Percentiles rank a stretch among this genome's conserved stretches.
phyloP scores from a whole-genome alignment of 2,113 vertebrate species.

The Indicator maculatus region DNA sequence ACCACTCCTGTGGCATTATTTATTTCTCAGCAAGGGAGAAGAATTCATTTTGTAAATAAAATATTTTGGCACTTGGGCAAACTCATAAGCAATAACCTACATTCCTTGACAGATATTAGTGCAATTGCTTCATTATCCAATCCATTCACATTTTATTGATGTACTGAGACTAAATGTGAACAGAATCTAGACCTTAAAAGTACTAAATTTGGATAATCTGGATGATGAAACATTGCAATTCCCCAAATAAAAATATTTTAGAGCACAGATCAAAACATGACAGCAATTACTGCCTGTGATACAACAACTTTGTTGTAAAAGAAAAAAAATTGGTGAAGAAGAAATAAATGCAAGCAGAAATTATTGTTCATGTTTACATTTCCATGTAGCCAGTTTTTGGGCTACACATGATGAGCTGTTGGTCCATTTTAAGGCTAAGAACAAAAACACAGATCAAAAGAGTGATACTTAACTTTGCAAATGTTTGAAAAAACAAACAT shows the following conservation, averaged over 20 bases:
- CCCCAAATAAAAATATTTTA: conserved; percentile 46
- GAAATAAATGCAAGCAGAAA: not conserved
- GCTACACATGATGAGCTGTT: not conserved
- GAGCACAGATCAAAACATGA: conserved; percentile 40
- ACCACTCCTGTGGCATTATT: not conserved
- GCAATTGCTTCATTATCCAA: conserved; percentile 68
- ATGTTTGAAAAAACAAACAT: not conserved
- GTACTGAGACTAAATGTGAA: conserved; percentile 64
- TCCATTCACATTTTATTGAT: conserved; percentile 70
- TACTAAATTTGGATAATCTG: conserved; percentile 58
- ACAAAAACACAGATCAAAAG: not conserved
- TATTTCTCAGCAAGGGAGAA: conserved; percentile 19
- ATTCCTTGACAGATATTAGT: conserved; percentile 60
- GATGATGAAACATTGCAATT: conserved; percentile 50
- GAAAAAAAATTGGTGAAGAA: not conserved
- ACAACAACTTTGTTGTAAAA: conserved; percentile 32
- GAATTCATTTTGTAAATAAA: conserved; percentile 11
- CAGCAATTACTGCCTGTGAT: conserved; percentile 43
- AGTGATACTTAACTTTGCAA: not conserved
- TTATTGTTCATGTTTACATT: conserved; percentile 24
- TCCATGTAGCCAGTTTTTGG: not conserved
- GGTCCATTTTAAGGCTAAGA: not conserved
- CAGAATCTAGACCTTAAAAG: conserved; percentile 48
- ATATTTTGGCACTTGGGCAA: conserved; percentile 14
- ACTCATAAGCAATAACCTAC: conserved; percentile 57